These are phyloP conservation scores for Paratilapia polleni DNA, from an alignment of 2,113 vertebrate species.

Conservation along the genomic window DNA sequence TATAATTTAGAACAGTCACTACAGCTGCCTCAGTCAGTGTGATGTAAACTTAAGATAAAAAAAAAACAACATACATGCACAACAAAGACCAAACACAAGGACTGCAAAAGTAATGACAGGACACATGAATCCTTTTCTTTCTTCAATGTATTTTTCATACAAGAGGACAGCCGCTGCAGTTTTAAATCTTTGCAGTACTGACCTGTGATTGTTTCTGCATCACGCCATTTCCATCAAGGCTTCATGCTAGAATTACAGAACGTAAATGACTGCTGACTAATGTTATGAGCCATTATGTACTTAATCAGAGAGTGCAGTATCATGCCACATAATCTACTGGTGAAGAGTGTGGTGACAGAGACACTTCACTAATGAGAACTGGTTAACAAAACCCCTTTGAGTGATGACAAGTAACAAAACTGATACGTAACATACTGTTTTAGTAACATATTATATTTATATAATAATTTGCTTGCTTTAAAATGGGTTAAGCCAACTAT, in stretches of 20 bases:
- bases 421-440: constrained; percentile 2
- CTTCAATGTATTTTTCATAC: too few relatives aligned
- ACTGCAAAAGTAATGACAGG: neutral
- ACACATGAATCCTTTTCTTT: too few relatives aligned
- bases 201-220: too few relatives aligned
- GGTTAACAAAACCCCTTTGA: constrained; percentile 28
- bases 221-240: neutral
- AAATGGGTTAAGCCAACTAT: neutral
- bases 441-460: constrained; percentile 5
- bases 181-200: too few relatives aligned
- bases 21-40: too few relatives aligned
- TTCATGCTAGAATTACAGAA: neutral
- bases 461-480: constrained; percentile 5
- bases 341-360: constrained; percentile 1
- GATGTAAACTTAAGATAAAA: neutral
- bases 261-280: neutral
- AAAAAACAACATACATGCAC: too few relatives aligned
- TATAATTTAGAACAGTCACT: too few relatives aligned
- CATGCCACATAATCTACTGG: neutral
- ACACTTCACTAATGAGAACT: constrained; percentile 27
- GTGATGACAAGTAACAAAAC: constrained; percentile 25
- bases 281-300: neutral
- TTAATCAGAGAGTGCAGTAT: neutral
- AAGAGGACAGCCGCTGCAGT: too few relatives aligned
- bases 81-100: neutral